Base-by-base conservation (phyloP, 1,140 invertebrate species). In the Arion vulgaris region DNA sequence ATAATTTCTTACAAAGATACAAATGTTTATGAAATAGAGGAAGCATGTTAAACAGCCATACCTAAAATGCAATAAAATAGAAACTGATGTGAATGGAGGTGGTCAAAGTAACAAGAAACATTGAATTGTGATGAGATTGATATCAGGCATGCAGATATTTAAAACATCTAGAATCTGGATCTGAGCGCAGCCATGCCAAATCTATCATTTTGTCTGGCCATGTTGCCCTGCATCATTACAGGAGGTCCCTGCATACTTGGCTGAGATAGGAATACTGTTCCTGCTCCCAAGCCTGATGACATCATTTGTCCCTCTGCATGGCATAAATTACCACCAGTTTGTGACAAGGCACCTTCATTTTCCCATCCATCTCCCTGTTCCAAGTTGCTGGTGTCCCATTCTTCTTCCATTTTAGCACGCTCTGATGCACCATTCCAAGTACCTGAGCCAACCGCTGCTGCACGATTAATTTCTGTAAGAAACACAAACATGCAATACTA, bases 261-360 rank as follows among this genome's bases (percentile, higher is more conserved):
- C 51, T 81, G 80, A 39, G 69, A 49, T 34, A 81, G 73, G 38
- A 73, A 81, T 15, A 81, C 80, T 32, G 69, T 69, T 36, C 80
- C 80, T 2, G 36, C 45, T 32, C 69, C 51, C 68, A 81, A 53
- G 34, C 78, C 45, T 15, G n/a, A 15, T 41, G 78, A 15, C 78
- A 80, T 80, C 66, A 80, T 80, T 34, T 69, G 41, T 28, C 45
- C 41, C 32, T 69, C 51, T 73, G 80, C 57, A 81, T 74, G 71
- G 57, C 45, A 38, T 49, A 81, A 81, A 26, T 49, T 38, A 19
- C 80, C 78, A 41, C 66, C 49, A 1, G 80, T 7, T 71, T 74
- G 80, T 1, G 41, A 19, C 71, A 81, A 39, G 0, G 74, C 80
- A 0, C 57, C 51, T 9, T 49, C 80, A 34, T 15, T 38, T 7